Percentiles rank a stretch among this genome's conserved stretches.
phyloP scores from a whole-genome alignment of 35 echinoderm and acorn worm species.

The Heliocidaris erythrogramma region DNA sequence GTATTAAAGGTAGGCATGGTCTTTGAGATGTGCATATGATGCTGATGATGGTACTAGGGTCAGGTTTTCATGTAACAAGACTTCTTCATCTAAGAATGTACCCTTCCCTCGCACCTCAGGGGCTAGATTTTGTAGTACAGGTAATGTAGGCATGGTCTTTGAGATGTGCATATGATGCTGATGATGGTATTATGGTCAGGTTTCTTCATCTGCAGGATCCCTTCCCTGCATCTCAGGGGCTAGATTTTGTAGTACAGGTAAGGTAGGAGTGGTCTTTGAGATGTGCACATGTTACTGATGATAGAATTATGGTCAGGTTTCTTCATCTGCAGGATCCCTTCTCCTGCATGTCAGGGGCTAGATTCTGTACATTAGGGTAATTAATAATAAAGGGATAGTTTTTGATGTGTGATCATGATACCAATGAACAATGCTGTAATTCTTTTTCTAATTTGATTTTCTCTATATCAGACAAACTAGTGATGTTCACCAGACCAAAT shows the following conservation, averaged over 20 bases:
- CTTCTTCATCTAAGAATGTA: slow-evolving; percentile 62
- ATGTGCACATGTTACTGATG: no score
- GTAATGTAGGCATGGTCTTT: no score
- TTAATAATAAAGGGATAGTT: no score
- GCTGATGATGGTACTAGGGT: no score
- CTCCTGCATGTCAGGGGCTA: slow-evolving; percentile 81
- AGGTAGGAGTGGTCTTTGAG: no score
- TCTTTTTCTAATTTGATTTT: background rate
- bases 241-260: slow-evolving; percentile 92
- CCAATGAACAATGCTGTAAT: background rate
- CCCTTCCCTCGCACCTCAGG: slow-evolving; percentile 94
- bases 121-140: slow-evolving; percentile 90
- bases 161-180: no score
- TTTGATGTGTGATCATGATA: no score
- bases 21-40: no score
- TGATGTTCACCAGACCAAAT: slow-evolving; percentile 78
- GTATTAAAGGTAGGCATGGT: no score
- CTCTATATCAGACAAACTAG: slow-evolving; percentile 73
- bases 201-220: slow-evolving; percentile 1
- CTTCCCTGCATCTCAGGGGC: slow-evolving; percentile 78
- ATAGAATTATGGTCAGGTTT: no score
- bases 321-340: no score
- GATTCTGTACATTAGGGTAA: slow-evolving; percentile 93
- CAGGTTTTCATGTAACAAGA: slow-evolving; percentile 51
- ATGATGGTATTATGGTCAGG: no score